Base-by-base conservation (phyloP, 1,140 invertebrate genomes). In the Calosoma granatense region DNA sequence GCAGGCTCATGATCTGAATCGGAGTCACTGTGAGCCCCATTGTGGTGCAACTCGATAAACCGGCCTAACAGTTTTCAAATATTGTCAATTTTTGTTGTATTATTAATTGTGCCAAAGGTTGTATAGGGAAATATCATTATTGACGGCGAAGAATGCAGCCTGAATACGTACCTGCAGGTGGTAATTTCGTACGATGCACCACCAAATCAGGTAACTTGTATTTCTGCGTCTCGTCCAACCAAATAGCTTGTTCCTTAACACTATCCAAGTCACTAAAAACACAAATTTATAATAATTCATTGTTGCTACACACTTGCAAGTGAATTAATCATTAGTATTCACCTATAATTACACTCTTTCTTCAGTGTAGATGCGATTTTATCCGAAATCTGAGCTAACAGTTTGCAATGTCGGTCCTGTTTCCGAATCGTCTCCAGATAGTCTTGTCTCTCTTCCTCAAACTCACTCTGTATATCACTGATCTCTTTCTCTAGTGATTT, bases 391-490 rank as follows among this genome's bases (percentile, higher is more conserved):
- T 83, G 81, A 51, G 81, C 76, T 22, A 86, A 71, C 11, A 92
- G 75, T 68, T 86, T 83, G 2, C 86, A 64, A 62, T 88, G 82
- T 63, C 82, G 80, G 51, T 90, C 85, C 65, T 90, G 85, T 67
- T 81, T 78, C 17, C 90, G 71, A 41, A 93, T 90, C 1, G 89
- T 88, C 68, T 93, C 90, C 43, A 93, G 72, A 66, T 92, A 92
- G 67, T 93, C 90, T 1, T 87, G 82, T 11, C 90, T 70, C 66
- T 93, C 90, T 55, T 81, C 76, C 73, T 93, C 87, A 72, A 93
- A 93, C 74, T 93, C 90, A 39, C 84, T 79, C 62, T 91, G 88
- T 1, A 93, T 71, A 72, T 93, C 90, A 17, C 73, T 69, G 9
- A 92, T 85, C 70, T 92, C 90, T 59, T 81, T 73, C 65, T 90